phyloP scores from a whole-genome alignment of 2,797 vertebrate species.

The Tokudaia tokunoshimensis region DNA sequence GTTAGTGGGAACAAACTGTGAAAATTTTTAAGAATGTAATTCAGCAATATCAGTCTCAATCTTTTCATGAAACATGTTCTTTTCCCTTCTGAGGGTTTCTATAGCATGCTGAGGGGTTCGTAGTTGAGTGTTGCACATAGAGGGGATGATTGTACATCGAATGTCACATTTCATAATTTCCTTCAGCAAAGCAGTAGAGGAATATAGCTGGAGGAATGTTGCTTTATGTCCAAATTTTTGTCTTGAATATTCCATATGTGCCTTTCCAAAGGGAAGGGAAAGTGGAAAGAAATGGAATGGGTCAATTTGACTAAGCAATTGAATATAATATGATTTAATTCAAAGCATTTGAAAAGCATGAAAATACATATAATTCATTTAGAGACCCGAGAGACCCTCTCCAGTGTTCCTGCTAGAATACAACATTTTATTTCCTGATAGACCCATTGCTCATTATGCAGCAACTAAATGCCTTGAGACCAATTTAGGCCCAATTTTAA shows the following conservation, averaged over 20 bases:
- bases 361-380: slow-evolving; percentile 17
- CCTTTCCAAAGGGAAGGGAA: slow-evolving; percentile 12
- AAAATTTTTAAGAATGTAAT: slow-evolving; percentile 14
- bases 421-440: not conserved
- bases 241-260: not conserved
- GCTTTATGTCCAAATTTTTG: not conserved
- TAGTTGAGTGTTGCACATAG: not conserved
- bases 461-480: not conserved
- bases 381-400: not conserved
- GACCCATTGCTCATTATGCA: not conserved
- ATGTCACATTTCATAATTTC: slow-evolving; percentile 48
- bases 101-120: not conserved
- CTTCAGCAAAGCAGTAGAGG: slow-evolving; percentile 25
- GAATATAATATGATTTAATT: slow-evolving; percentile 32
- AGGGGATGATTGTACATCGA: slow-evolving; percentile 42
- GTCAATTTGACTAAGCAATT: not conserved
- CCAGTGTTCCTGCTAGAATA: not conserved
- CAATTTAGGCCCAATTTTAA: not conserved
- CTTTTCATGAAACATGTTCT: slow-evolving; percentile 31
- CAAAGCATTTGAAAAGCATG: slow-evolving; percentile 29
- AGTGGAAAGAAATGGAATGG: not conserved
- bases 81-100: slow-evolving; percentile 1
- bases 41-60: slow-evolving; percentile 41
- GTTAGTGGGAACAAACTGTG: not conserved
- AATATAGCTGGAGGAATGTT: slow-evolving; percentile 51